These are phyloP conservation scores for Diorhabda sublineata DNA, from an alignment of 1,140 invertebrate species.

Conservation along the genomic window DNA sequence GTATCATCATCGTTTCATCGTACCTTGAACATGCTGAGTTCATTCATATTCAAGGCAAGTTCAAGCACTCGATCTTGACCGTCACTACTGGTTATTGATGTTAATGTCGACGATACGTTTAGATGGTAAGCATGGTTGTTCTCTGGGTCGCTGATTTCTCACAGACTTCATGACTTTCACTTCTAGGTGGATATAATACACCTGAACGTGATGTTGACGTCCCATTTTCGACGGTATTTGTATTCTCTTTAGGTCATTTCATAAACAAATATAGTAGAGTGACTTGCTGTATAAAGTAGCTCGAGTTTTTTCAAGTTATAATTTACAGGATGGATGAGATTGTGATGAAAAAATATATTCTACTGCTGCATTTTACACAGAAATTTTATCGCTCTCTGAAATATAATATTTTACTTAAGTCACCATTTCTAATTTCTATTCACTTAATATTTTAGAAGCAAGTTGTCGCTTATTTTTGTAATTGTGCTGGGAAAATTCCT, in stretches of 20 bases:
- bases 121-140: neutral
- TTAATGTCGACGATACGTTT: neutral
- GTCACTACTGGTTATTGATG: conserved; percentile 2
- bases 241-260: neutral
- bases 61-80: conserved; percentile 14
- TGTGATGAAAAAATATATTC: no score
- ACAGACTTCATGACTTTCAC: conserved; percentile 27
- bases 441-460: no score
- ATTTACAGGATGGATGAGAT: no score
- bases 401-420: no score
- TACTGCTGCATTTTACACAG: no score
- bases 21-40: neutral
- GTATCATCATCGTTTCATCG: no score
- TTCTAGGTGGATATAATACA: conserved; percentile 10
- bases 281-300: neutral
- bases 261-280: neutral
- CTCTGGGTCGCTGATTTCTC: conserved; percentile 24
- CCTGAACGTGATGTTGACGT: conserved; percentile 15
- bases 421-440: no score
- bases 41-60: conserved; percentile 5
- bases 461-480: no score
- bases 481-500: no score
- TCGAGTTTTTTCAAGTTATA: no score
- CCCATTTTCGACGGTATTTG: conserved; percentile 15
- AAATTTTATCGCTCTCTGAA: no score